Percentiles rank a stretch among this genome's conserved stretches.
phyloP scores from a whole-genome alignment of 2,113 vertebrate genomes.

The Petrocephalus zakoni region DNA sequence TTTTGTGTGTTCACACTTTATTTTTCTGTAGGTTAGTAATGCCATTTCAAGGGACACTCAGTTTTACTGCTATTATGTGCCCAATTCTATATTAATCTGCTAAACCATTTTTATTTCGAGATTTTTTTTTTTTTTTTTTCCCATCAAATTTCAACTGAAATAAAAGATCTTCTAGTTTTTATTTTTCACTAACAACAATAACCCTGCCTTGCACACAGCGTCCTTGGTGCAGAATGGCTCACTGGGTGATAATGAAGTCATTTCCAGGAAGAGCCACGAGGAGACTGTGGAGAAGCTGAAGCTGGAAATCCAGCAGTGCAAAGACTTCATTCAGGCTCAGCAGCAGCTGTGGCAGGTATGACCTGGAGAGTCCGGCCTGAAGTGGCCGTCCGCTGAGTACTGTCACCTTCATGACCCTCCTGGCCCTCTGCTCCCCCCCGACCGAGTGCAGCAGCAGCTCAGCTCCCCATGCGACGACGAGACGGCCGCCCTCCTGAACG shows the following conservation, averaged over 20 bases:
- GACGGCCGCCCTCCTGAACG: slow-evolving; percentile 76
- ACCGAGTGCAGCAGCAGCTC: slow-evolving; percentile 73
- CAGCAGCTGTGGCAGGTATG: slow-evolving; percentile 87
- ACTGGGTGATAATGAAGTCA: slow-evolving; percentile 63
- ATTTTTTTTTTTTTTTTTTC: neutral
- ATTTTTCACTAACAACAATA: neutral
- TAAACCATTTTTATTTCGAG: no score
- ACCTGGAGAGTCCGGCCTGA: neutral
- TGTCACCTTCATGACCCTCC: neutral
- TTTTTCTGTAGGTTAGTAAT: no score
- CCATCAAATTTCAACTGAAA: neutral
- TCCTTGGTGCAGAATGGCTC: slow-evolving; percentile 67
- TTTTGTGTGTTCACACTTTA: neutral
- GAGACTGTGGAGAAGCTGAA: slow-evolving; percentile 80
- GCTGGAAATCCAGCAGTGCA: slow-evolving; percentile 86
- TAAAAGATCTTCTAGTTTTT: neutral
- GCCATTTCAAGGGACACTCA: no score
- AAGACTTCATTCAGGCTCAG: slow-evolving; percentile 90
- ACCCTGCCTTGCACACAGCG: slow-evolving; percentile 52
- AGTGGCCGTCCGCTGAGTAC: neutral
- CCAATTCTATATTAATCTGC: no score
- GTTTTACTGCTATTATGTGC: no score
- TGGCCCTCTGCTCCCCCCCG: neutral
- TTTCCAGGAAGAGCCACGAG: slow-evolving; percentile 79
- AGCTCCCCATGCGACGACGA: slow-evolving; percentile 81